phyloP scores from a whole-genome alignment of 2,113 vertebrate species.

The Monopterus albus region DNA sequence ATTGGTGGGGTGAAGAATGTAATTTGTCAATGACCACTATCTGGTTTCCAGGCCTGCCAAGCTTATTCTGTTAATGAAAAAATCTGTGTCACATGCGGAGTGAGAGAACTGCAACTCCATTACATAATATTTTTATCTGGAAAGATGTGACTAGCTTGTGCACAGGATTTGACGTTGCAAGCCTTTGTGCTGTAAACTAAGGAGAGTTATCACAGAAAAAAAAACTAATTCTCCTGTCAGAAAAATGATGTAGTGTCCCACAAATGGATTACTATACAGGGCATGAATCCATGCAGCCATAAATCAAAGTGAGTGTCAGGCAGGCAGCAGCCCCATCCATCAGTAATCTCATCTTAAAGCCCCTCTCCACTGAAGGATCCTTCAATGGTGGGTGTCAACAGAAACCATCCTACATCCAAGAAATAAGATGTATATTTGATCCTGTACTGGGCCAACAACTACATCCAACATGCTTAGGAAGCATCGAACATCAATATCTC shows the following conservation, averaged over 20 bases:
- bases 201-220: conserved; percentile 46
- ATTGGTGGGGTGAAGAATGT: too few relatives aligned
- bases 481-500: too few relatives aligned
- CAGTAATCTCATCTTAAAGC: conserved; percentile 62
- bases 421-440: background rate
- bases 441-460: background rate
- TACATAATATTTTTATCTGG: conserved; percentile 17
- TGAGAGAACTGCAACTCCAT: conserved; percentile 4
- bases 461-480: too few relatives aligned
- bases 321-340: conserved; percentile 56
- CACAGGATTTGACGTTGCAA: conserved; percentile 30
- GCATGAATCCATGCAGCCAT: conserved; percentile 54
- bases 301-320: conserved; percentile 46
- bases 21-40: too few relatives aligned
- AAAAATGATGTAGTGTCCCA: conserved; percentile 58
- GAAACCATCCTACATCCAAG: background rate
- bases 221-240: conserved; percentile 62
- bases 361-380: conserved; percentile 29
- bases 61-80: too few relatives aligned
- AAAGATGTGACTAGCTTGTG: conserved; percentile 17
- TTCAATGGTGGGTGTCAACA: conserved; percentile 17
- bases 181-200: conserved; percentile 55
- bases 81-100: background rate
- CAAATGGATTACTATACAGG: conserved; percentile 64
- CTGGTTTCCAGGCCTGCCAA: too few relatives aligned